Conservation (phyloP, 2,888 invertebrate species). For the Aleiodes testaceus region DNA sequence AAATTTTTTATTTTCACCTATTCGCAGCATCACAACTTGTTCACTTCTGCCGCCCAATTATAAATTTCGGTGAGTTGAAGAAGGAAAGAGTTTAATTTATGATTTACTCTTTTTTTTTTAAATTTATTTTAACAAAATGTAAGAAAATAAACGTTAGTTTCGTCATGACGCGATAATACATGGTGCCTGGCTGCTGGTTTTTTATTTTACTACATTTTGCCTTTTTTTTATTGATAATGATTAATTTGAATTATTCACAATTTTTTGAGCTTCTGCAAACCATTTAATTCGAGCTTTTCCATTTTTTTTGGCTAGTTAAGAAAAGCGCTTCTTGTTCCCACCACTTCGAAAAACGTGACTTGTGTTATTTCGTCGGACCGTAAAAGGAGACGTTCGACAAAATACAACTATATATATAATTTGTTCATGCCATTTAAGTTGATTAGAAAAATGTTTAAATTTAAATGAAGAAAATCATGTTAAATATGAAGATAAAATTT, state of each 20-base stretch:
- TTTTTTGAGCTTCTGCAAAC: not conserved
- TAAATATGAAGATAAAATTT: too few relatives aligned
- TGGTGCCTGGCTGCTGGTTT: conserved; percentile 28
- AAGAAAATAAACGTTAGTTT: not conserved
- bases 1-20: conserved; percentile 18
- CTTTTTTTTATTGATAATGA: not conserved
- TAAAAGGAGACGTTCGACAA: conserved; percentile 54
- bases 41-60: not conserved
- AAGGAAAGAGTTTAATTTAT: not conserved
- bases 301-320: conserved; percentile 17
- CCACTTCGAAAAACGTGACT: conserved; percentile 43
- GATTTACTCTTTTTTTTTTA: not conserved
- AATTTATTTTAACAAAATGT: not conserved
- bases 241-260: not conserved
- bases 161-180: conserved; percentile 23
- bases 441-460: not conserved
- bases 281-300: conserved; percentile 5
- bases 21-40: conserved; percentile 9
- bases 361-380: conserved; percentile 49
- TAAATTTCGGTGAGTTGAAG: not conserved
- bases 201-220: not conserved
- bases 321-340: conserved; percentile 39
- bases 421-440: conserved; percentile 22
- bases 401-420: conserved; percentile 27
- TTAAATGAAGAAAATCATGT: not conserved